Percentiles rank a stretch among this genome's conserved stretches.
These are phyloP conservation scores for Tholera decimalis DNA, from an alignment of 2,888 invertebrate genomes.

Conservation along the genomic window DNA sequence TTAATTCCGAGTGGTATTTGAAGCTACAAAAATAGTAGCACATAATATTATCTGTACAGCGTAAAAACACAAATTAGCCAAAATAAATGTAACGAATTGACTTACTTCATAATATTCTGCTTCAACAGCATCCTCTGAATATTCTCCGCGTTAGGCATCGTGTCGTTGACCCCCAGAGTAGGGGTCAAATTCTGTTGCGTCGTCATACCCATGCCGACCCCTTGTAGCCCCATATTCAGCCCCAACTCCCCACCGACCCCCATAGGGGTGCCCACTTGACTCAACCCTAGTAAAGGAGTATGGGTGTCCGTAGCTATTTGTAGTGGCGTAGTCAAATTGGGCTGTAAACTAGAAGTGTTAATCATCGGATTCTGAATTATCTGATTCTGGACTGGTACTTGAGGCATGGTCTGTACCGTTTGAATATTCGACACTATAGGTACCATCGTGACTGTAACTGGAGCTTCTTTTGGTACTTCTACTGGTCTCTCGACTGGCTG, in stretches of 20 bases:
- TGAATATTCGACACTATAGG: slow-evolving; percentile 64
- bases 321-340: slow-evolving; percentile 82
- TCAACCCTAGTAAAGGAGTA: slow-evolving; percentile 79
- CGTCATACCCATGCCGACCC: slow-evolving; percentile 67
- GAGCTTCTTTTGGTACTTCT: slow-evolving; percentile 59
- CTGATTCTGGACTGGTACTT: slow-evolving; percentile 61
- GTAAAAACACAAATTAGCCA: no score
- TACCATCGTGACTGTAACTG: slow-evolving; percentile 60
- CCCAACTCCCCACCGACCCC: slow-evolving; percentile 80
- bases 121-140: slow-evolving; percentile 89
- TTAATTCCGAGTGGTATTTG: no score
- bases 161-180: slow-evolving; percentile 73
- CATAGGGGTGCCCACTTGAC: slow-evolving; percentile 83
- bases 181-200: slow-evolving; percentile 74
- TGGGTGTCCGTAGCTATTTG: slow-evolving; percentile 87
- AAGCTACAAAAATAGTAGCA: no score
- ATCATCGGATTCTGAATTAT: slow-evolving; percentile 68
- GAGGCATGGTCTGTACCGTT: slow-evolving; percentile 36
- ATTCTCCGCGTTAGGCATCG: slow-evolving; percentile 84
- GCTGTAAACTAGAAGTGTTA: slow-evolving; percentile 72
- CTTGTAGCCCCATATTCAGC: slow-evolving; percentile 68
- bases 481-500: slow-evolving; percentile 51
- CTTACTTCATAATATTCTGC: slow-evolving; percentile 90
- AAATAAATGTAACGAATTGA: slow-evolving; percentile 19
- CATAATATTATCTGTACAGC: no score